Percentiles rank a stretch among this genome's conserved stretches.
phyloP scores from a whole-genome alignment of 1,140 invertebrate species.

The Antheraea mylitta region DNA sequence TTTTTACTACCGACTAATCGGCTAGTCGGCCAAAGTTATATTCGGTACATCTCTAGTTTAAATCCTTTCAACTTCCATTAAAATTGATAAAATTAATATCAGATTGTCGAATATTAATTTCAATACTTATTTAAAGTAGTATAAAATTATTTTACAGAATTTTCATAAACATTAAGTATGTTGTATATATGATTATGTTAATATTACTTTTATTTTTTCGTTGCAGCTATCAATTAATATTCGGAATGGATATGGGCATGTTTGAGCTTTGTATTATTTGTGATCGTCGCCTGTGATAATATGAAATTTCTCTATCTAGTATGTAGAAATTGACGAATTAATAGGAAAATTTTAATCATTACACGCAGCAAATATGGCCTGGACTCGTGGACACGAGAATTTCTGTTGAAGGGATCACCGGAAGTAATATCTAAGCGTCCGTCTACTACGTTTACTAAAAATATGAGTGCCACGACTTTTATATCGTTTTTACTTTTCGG shows the following conservation, averaged over 20 bases:
- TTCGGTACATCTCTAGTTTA: no score
- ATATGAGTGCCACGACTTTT: background rate
- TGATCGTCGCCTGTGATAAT: conserved; percentile 66
- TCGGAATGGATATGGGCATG: conserved; percentile 75
- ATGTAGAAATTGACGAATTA: conserved; percentile 38
- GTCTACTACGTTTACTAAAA: background rate
- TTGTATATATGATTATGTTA: conserved; percentile 21
- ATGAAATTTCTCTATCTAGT: conserved; percentile 56
- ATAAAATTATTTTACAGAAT: no score
- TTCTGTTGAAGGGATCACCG: conserved; percentile 74
- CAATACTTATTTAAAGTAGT: no score
- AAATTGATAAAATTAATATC: no score
- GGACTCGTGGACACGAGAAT: conserved; percentile 74
- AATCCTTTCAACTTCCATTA: no score
- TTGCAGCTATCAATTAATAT: conserved; percentile 75
- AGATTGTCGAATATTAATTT: no score
- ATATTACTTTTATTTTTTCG: conserved; percentile 41
- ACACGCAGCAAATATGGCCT: conserved; percentile 76
- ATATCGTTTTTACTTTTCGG: background rate
- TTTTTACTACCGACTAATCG: no score
- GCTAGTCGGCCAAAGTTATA: no score
- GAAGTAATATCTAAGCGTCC: conserved; percentile 63
- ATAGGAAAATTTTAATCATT: conserved; percentile 65
- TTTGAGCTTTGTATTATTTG: conserved; percentile 65
- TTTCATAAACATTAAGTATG: no score